Evolutionary conservation across 2,888 invertebrate species (phyloP).

Genomic region (Subacronicta megacephala): DNA sequence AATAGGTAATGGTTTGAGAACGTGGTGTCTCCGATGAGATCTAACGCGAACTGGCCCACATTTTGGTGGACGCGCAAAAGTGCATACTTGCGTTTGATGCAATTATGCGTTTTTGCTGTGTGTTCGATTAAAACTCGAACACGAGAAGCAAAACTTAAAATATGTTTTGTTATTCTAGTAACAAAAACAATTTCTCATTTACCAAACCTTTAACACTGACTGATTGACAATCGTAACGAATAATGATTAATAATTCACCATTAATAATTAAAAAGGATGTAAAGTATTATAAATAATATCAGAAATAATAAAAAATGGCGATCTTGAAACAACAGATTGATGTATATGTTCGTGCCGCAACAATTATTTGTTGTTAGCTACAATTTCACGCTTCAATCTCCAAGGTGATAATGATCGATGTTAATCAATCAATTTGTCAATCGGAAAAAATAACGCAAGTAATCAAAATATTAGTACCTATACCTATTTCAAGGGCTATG

Average conservation of each 20-base stretch:
- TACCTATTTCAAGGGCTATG: slow-evolving; percentile 40
- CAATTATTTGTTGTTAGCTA: slow-evolving; percentile 37
- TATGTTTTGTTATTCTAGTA: neutral
- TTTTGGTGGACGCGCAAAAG: no score
- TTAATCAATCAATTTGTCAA: slow-evolving; percentile 48
- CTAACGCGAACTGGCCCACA: no score
- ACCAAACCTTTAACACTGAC: slow-evolving; percentile 22
- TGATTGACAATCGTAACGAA: slow-evolving; percentile 57
- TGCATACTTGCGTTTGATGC: no score
- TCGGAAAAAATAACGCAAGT: slow-evolving; percentile 28
- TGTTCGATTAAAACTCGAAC: no score
- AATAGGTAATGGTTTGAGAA: no score
- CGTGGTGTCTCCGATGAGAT: no score
- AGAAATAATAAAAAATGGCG: slow-evolving; percentile 20
- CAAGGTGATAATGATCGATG: slow-evolving; percentile 42
- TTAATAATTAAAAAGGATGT: slow-evolving; percentile 39
- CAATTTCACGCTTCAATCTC: slow-evolving; percentile 43
- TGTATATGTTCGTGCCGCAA: slow-evolving; percentile 40
- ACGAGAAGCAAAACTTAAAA: no score
- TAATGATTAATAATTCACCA: slow-evolving; percentile 48
- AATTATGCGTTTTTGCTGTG: no score
- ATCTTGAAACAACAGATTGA: slow-evolving; percentile 31
- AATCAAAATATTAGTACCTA: slow-evolving; percentile 33
- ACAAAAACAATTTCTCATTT: neutral
- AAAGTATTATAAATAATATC: slow-evolving; percentile 16